A percentile compares a stretch with the other conserved stretches of the same genome.
phyloP scores from a whole-genome alignment of 2,797 vertebrate genomes.

The Rhyacichthys aspro region DNA sequence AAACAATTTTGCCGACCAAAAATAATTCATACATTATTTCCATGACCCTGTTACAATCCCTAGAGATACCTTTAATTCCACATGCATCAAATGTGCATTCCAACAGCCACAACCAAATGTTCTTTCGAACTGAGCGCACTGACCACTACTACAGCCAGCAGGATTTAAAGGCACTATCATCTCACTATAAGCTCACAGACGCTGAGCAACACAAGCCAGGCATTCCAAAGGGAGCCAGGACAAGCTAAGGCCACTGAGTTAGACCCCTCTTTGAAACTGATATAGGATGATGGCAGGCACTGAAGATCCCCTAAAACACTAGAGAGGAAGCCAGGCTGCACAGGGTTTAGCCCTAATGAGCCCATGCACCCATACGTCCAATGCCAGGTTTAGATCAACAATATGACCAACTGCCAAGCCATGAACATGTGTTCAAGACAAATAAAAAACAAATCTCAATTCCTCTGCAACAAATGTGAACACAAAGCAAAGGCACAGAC shows the following conservation, averaged over 20 bases:
- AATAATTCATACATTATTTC: neutral
- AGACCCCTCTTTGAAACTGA: constrained; percentile 82
- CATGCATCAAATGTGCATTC: too few species aligned
- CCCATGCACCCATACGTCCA: constrained; percentile 20
- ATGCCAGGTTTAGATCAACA: constrained; percentile 51
- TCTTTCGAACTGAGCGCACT: too few species aligned
- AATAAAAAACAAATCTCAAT: constrained; percentile 24
- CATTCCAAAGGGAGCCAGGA: constrained; percentile 76
- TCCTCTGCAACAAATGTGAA: constrained; percentile 25
- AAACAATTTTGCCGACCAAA: neutral
- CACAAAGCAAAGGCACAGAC: constrained; percentile 10
- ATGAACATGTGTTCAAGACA: constrained; percentile 17
- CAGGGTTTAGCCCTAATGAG: constrained; percentile 74
- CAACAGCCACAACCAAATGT: too few species aligned
- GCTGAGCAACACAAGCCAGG: constrained; percentile 49
- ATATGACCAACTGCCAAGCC: constrained; percentile 59
- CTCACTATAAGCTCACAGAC: constrained; percentile 50
- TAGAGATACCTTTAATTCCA: neutral
- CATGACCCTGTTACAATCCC: neutral
- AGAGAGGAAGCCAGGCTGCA: constrained; percentile 68
- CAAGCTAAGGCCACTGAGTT: constrained; percentile 47
- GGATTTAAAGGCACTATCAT: neutral
- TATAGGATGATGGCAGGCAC: constrained; percentile 74
- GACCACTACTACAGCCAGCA: too few species aligned
- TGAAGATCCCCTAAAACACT: constrained; percentile 75